Base-by-base conservation (phyloP, 2,797 vertebrate genomes). In the Ibycter americanus region DNA sequence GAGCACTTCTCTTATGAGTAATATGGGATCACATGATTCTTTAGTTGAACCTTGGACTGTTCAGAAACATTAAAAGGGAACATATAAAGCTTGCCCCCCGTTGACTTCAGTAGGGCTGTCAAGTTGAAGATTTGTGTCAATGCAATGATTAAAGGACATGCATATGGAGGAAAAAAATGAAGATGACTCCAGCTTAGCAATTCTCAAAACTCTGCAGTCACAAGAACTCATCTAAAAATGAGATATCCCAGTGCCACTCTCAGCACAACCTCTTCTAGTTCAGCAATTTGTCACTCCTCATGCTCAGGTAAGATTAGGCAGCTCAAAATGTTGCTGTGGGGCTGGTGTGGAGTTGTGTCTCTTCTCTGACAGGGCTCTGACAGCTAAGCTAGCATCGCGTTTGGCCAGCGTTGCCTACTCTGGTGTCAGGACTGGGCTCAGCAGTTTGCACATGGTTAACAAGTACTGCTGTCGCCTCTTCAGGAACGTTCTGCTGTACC, bases 391-490 rank as follows among this genome's bases (percentile, higher is more conserved):
- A 31, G 8, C 17, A 16, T 0, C 1, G 1, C 1, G 1, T 38
- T 21, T 5, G 52, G 3, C 8, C 44, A 26, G n/a, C n/a, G 14
- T 8, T 21, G 27, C 11, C n/a, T 10, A 3, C 8, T 12, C 62
- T 23, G 15, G 3, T 3, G 5, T n/a, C 32, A 10, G 4, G 11
- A 8, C 21, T 5, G 2, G n/a, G 32, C 56, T 82, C 62, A 40
- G n/a, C 21, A 59, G 13, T 8, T 15, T 0, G 0, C 6, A 2
- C 8, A 3, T 0, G 10, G 22, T 8, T 32, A 49, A 11, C 1
- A 1, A 34, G 23, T 1, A 12, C 49, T 80, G 44, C 59, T n/a
- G 21, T 1, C 4, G 2, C 25, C 27, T 36, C 2, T 27, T 58
- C 21, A 29, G 32, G 23, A 66, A 42, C 3, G 1, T 29, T 81